These are phyloP conservation scores for Megamerina dolium DNA, from an alignment of 2,888 invertebrate species.

Conservation along the genomic window DNA sequence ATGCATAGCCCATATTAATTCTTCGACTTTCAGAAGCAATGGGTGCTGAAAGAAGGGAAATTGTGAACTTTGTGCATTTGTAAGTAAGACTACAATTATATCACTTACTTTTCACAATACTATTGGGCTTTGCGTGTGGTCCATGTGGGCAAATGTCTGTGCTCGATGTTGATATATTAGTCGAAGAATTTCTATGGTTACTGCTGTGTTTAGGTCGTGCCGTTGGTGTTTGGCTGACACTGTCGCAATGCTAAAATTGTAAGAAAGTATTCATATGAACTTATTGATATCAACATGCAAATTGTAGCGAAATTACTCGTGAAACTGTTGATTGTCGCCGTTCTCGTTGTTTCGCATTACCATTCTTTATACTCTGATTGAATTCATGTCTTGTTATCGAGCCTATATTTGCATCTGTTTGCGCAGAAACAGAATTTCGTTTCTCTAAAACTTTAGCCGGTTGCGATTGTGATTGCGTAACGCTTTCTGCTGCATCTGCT, in stretches of 20 bases:
- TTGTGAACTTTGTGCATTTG: no score
- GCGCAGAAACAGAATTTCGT: constrained; percentile 46
- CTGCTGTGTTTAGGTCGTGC: constrained; percentile 37
- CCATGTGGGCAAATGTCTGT: constrained; percentile 44
- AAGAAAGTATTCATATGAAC: neutral
- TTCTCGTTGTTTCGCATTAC: constrained; percentile 36
- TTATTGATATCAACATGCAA: neutral
- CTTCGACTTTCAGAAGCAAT: constrained; percentile 42
- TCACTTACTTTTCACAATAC: constrained; percentile 37
- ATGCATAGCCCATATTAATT: constrained; percentile 38
- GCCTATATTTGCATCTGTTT: constrained; percentile 42
- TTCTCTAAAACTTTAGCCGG: constrained; percentile 30
- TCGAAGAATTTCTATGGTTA: constrained; percentile 44
- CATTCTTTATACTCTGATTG: constrained; percentile 31
- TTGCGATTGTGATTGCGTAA: constrained; percentile 16
- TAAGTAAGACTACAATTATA: neutral
- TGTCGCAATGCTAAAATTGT: constrained; percentile 33
- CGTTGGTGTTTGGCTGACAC: constrained; percentile 42
- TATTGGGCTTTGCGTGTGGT: constrained; percentile 40
- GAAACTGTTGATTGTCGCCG: constrained; percentile 40
- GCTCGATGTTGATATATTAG: constrained; percentile 45
- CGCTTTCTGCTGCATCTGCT: constrained; percentile 20
- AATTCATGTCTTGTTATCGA: constrained; percentile 33
- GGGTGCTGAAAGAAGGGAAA: constrained; percentile 26
- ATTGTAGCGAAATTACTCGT: constrained; percentile 25